Base-by-base conservation (phyloP, 1,140 invertebrate genomes). In the Brachionus rotundiformis region DNA sequence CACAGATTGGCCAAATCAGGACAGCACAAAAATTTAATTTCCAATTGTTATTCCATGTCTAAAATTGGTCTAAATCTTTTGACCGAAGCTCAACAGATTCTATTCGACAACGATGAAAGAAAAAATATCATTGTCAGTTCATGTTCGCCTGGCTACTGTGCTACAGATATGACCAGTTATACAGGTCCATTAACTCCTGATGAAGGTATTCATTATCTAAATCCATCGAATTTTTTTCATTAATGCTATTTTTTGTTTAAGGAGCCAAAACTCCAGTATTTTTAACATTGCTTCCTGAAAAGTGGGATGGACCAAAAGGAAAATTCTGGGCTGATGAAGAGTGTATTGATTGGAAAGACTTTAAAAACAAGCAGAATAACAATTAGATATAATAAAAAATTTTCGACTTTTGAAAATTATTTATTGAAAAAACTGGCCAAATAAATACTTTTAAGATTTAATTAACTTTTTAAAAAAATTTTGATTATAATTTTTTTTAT, bases 151-250 rank as follows among this genome's bases (percentile, higher is more conserved):
- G 90, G 90, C 0, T 93, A 91, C 86, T 92, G 93, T 7, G 89
- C 90, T 83, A 93, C 93, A 1, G 92, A 93, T 83, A 92, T 93
- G 92, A 89, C 90, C 1, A 91, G 89, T 61, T 91, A 92, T 82
- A 91, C 91, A 84, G 92, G 92, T 4, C 85, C 85, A 0, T 86
- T 92, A 10, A 91, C 91, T 8, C 91, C 91, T 79, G 63, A 68
- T 36, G 29, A 68, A 68, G 61, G 61, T 63, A 29, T n/a, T n/a
- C n/a, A n/a, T 27, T 13, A 13, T 13, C 2, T 11, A 27, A 11
- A 13, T 54, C 23, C 23, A 16, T 27, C 2, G 27, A 33, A n/a
- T 27, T 29, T 29, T 25, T 61, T 27, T 61, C 7, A 23, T 13
- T 4, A 11, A 8, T 63, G 10, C 10, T 13, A 81, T 59, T 47